Conservation (phyloP, 2,797 vertebrate genomes). For the Diplodus puntazzo region DNA sequence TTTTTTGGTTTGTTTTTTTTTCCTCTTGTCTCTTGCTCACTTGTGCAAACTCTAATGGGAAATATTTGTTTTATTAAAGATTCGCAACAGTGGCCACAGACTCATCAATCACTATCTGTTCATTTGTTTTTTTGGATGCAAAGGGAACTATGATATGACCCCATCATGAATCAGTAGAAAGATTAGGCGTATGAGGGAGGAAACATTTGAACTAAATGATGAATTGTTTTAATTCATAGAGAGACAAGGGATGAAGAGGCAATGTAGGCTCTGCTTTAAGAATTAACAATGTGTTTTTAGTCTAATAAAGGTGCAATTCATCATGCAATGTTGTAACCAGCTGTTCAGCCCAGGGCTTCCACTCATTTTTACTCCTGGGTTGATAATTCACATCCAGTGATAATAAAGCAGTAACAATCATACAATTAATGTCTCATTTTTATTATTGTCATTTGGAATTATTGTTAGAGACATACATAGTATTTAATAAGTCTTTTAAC, state of each 20-base stretch:
- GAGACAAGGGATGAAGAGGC: background rate
- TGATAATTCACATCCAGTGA: background rate
- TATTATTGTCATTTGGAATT: background rate
- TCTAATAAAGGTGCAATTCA: background rate
- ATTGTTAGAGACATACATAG: background rate
- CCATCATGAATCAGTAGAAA: background rate
- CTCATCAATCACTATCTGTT: conserved; percentile 22
- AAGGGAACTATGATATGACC: background rate
- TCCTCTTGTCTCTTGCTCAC: conserved; percentile 28
- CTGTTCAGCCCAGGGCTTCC: background rate
- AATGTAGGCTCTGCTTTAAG: background rate
- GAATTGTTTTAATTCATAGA: background rate
- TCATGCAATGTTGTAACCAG: conserved; percentile 9
- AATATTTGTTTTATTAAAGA: conserved; percentile 54
- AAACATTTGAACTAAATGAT: conserved; percentile 5
- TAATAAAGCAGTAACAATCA: conserved; percentile 4
- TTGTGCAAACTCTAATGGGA: conserved; percentile 39
- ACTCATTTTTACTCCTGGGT: background rate
- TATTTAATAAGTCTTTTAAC: background rate
- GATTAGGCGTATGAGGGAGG: background rate
- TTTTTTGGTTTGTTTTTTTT: background rate
- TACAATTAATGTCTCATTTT: background rate
- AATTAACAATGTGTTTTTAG: background rate
- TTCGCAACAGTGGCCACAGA: conserved; percentile 27
- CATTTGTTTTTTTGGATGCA: background rate